Evolutionary conservation across 2,113 vertebrate genomes (phyloP).

Genomic region (Ailurus styani): DNA sequence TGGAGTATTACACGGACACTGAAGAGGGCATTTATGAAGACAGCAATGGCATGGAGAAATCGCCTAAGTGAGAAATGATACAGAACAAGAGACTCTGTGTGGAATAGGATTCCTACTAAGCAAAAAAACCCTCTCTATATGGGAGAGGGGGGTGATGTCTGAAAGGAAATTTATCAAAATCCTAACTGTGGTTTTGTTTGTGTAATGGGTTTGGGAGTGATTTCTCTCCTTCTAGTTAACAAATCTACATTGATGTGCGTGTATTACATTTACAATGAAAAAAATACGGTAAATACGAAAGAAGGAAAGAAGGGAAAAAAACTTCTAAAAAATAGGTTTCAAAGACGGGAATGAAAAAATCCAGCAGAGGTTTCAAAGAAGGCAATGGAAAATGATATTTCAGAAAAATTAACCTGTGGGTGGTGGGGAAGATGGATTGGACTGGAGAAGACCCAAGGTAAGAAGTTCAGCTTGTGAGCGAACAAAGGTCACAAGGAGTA

Average conservation of each 20-base stretch:
- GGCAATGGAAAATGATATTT: background rate
- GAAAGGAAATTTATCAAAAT: background rate
- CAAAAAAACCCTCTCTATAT: background rate
- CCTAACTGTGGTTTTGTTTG: background rate
- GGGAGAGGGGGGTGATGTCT: background rate
- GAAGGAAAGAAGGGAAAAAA: background rate
- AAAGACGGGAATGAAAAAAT: background rate
- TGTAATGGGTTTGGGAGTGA: background rate
- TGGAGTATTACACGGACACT: constrained; percentile 28
- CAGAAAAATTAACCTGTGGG: background rate
- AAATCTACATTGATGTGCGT: background rate
- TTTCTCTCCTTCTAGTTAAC: background rate
- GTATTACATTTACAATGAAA: constrained; percentile 27
- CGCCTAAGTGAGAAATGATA: background rate
- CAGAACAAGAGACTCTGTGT: background rate
- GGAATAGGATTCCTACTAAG: background rate
- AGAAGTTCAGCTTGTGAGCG: background rate
- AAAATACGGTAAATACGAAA: constrained; percentile 14
- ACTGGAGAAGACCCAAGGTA: background rate
- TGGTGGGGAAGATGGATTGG: background rate
- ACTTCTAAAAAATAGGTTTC: background rate
- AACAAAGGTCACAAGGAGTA: background rate
- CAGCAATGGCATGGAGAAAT: background rate
- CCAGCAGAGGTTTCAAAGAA: background rate
- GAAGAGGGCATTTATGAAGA: background rate